Base-by-base conservation (phyloP, 1,140 invertebrate species). In the Anoplolepis gracilipes region DNA sequence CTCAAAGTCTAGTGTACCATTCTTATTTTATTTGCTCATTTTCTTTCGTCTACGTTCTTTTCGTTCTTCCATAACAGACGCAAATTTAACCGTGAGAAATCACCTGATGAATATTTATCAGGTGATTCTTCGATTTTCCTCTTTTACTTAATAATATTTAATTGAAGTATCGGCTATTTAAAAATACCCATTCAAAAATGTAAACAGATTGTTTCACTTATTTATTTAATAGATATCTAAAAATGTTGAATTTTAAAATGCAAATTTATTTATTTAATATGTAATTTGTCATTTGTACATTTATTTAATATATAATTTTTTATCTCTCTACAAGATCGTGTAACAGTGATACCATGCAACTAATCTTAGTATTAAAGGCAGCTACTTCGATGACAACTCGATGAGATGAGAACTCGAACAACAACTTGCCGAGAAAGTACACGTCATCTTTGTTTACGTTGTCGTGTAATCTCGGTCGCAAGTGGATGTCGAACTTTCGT, bases 41-140 rank as follows among this genome's bases (percentile, higher is more conserved):
- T 57, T 10, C 19, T 25, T 59, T 59, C 16, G 33, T 42, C 25
- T 1, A 22, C 30, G 22, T 57, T 10, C n/a, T 25, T 57, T 13
- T 53, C 28, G 25, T 75, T n/a, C 22, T 19, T 13, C n/a, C 19
- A 13, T 76, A 33, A 39, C 36, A 30, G 67, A 55, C 25, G 30
- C 42, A 19, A 67, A 79, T 53, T 22, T 11, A 36, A 72, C 59
- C 42, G 30, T 59, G 49, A 70, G 49, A 33, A 67, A 46, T 13
- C 49, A 30, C 25, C 49, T 61, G 59, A 85, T 87, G 87, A 90
- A 87, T 87, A 87, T 89, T 89, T 84, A 89, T 87, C 33, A 81
- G 16, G 16, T n/a, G n/a, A n/a, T 46, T 16, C 73, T 55, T 87
- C 11, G 33, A 25, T 76, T 76, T 88, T 57, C 28, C 64, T 36